Base-by-base conservation (phyloP, 2,113 vertebrate species). In the Orcinus orca region DNA sequence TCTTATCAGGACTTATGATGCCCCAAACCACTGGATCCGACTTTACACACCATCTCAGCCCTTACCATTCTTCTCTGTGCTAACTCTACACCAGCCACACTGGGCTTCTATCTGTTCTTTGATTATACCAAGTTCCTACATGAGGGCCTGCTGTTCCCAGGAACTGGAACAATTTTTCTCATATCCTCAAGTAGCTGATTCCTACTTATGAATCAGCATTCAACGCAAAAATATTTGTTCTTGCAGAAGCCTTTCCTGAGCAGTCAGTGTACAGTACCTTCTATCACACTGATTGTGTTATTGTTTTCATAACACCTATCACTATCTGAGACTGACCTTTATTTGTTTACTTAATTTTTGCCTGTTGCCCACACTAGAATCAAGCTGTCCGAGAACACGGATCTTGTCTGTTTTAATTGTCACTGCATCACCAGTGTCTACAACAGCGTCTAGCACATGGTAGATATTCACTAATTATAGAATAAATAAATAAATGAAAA, bases 321-420 rank as follows among this genome's bases (percentile, higher is more conserved):
- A 68, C 5, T 58, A 2, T 47, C n/a, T 11, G 36, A 76, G 53
- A 65, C 9, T 29, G 15, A 6, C 36, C 10, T 73, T 79, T 55
- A 20, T 3, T 67, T n/a, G 1, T 55, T 23, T n/a, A n/a, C 31
- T 15, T 73, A n/a, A 14, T 84, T 67, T 71, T 74, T 74, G 6
- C 9, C 36, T 31, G 25, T 73, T 62, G 5, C 1, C 67, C 2
- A 23, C 15, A 76, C 13, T 33, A 67, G 38, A 83, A 79, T 70
- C 58, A 77, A 87, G 15, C 17, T 90, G 25, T 84, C 70, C 90
- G 55, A 95, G 41, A 83, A 53, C 13, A 47, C 47, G 33, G 8
- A 38, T 90, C 29, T 55, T 88, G 1, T 76, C 23, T 95, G 10
- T 82, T 79, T 83, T 41, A 77, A 60, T 83, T 38, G 68, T 23